phyloP scores from a whole-genome alignment of 53 echinoderm and acorn worm genomes.

The Zoroaster sp. region DNA sequence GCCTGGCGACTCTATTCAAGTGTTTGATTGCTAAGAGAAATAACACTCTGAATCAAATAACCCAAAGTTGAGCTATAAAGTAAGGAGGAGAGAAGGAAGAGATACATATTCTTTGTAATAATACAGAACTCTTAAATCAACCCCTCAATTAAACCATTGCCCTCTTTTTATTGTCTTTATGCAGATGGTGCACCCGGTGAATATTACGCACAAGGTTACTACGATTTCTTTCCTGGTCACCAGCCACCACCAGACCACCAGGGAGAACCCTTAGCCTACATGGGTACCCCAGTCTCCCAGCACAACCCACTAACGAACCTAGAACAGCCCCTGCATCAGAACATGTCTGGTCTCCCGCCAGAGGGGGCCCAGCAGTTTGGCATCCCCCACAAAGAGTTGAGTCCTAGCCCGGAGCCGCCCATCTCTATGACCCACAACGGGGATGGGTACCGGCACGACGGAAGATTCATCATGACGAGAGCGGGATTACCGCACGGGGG shows the following conservation, averaged over 20 bases:
- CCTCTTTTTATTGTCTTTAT: conserved; percentile 26
- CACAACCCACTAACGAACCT: conserved; percentile 69
- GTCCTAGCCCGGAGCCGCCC: conserved; percentile 77
- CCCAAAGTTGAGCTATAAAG: no score
- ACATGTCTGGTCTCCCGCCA: conserved; percentile 65
- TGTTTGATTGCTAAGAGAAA: no score
- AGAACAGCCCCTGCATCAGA: conserved; percentile 80
- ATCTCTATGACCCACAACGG: conserved; percentile 53
- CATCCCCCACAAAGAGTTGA: conserved; percentile 76
- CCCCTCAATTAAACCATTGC: not conserved
- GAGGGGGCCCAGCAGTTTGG: conserved; percentile 69
- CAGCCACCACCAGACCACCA: conserved; percentile 68
- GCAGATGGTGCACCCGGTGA: conserved; percentile 77
- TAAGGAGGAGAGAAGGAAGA: no score
- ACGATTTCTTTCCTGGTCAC: conserved; percentile 76
- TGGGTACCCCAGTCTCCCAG: conserved; percentile 67
- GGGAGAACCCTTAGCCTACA: conserved; percentile 55
- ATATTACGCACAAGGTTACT: conserved; percentile 81
- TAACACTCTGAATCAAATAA: no score
- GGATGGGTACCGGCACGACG: conserved; percentile 42
- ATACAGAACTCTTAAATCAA: no score
- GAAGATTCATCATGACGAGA: conserved; percentile 41
- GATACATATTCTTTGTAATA: no score
- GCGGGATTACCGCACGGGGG: conserved; percentile 24
- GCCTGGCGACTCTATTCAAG: not conserved